These are phyloP conservation scores for Microplitis manilae DNA, from an alignment of 2,888 invertebrate genomes.

Conservation along the genomic window DNA sequence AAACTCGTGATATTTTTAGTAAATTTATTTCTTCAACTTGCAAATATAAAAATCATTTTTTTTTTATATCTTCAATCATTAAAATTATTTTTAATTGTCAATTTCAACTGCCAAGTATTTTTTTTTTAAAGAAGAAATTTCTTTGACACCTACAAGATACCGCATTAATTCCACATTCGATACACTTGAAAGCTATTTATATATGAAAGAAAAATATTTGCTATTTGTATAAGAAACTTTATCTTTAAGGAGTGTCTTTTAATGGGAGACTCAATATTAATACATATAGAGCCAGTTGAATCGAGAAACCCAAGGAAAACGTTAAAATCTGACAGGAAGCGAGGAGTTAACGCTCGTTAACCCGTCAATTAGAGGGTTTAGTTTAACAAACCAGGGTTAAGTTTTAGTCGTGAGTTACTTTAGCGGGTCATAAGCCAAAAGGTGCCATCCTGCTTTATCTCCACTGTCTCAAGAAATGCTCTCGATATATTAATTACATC, in stretches of 20 bases:
- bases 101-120: too few species aligned
- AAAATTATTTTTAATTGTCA: too few species aligned
- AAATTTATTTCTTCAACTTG: too few species aligned
- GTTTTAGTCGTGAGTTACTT: conserved; percentile 55
- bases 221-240: not conserved
- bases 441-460: conserved; percentile 60
- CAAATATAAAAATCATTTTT: too few species aligned
- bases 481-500: not conserved
- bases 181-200: not conserved
- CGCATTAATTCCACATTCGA: not conserved
- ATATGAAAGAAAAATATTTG: not conserved
- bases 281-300: conserved; percentile 26
- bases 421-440: conserved; percentile 65
- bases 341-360: conserved; percentile 70
- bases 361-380: conserved; percentile 68
- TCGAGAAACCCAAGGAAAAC: conserved; percentile 61
- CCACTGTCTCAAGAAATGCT: conserved; percentile 16
- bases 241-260: conserved; percentile 18
- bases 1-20: not conserved
- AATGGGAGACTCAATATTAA: conserved; percentile 22
- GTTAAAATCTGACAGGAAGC: conserved; percentile 70
- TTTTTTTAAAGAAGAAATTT: too few species aligned
- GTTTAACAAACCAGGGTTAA: conserved; percentile 62
- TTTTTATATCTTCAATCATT: too few species aligned
- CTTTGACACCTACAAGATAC: not conserved